Base-by-base conservation (phyloP, 2,113 vertebrate genomes). In the Entomyzon cyanotis region DNA sequence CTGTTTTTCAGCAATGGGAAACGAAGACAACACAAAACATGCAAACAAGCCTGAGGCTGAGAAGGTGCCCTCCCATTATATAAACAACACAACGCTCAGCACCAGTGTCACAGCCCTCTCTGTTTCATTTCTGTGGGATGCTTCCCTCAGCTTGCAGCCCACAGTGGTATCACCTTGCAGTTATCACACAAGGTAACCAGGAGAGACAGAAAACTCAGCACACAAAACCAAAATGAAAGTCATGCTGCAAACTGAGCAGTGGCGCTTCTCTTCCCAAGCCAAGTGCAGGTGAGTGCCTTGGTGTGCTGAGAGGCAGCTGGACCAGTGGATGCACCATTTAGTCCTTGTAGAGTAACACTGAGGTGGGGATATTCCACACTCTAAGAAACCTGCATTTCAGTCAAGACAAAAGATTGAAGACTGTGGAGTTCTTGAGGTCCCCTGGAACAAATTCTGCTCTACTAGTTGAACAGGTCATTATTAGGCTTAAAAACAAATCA, bases 231-330 rank as follows among this genome's bases (percentile, higher is more conserved):
- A 46, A 87, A 49, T 0, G 1, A 63, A 76, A 71, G 47, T 31
- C 11, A 21, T 12, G 28, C 18, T 73, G 59, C 39, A 55, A 79
- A 76, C 2, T 11, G 24, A 83, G 28, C 28, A 63, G 11, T 3
- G 3, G 47, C 1, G 2, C 19, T 73, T 15, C 21, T 49, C 24
- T 53, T 67, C 31, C 62, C 33, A 59, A 31, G 31, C 15, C 39
- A 73, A 22, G 23, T 0, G 44, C 7, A 9, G 63, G 31, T 1
- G 1, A 80, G 53, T 6, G 22, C 31, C 58, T n/a, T 2, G 1
- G 37, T 0, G 1, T 27, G 18, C 3, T 47, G 42, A 63, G 37
- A 65, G 35, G 60, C 30, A 87, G 47, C 49, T 17, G 44, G 33
- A 20, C 4, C 58, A 41, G n/a, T 2, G 21, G 31, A 58, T 52